A percentile compares a stretch with the other conserved stretches of the same genome.
These are phyloP conservation scores for Synergus umbraculus DNA, from an alignment of 2,888 invertebrate genomes.

Conservation along the genomic window DNA sequence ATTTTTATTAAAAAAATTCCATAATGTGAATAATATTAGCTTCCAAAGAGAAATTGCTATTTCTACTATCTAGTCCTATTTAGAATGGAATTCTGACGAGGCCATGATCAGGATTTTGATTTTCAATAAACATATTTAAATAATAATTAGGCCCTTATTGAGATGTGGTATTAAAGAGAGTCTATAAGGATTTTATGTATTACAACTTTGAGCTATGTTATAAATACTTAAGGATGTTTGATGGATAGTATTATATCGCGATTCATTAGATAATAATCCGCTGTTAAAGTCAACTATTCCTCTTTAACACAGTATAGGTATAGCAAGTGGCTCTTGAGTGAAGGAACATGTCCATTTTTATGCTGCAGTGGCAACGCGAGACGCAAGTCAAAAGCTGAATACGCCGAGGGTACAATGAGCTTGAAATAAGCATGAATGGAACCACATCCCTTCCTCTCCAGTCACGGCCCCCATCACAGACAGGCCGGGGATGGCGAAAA, in stretches of 20 bases:
- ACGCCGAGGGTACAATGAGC: slow-evolving; percentile 72
- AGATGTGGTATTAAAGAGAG: no score
- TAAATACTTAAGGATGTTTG: no score
- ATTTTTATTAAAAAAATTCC: no score
- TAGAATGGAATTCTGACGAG: no score
- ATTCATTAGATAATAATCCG: slow-evolving; percentile 15
- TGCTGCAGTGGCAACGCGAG: slow-evolving; percentile 63
- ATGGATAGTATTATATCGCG: background rate
- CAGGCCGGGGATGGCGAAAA: slow-evolving; percentile 60
- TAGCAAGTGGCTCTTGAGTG: slow-evolving; percentile 4
- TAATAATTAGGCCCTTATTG: no score
- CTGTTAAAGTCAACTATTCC: background rate
- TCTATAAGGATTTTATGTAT: background rate
- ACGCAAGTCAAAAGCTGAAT: slow-evolving; percentile 74
- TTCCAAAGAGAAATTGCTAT: no score
- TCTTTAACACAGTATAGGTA: background rate
- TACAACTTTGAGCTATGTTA: no score
- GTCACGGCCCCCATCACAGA: slow-evolving; percentile 62
- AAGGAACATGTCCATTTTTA: slow-evolving; percentile 33
- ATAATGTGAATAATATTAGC: no score
- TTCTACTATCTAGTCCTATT: no score
- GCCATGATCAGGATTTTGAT: background rate
- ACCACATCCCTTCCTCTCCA: slow-evolving; percentile 65
- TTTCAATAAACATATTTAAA: no score
- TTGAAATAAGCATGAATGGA: slow-evolving; percentile 76